Evolutionary conservation across 35 echinoderm and acorn worm genomes (phyloP).

Genomic region (Apostichopus parvimensis): DNA sequence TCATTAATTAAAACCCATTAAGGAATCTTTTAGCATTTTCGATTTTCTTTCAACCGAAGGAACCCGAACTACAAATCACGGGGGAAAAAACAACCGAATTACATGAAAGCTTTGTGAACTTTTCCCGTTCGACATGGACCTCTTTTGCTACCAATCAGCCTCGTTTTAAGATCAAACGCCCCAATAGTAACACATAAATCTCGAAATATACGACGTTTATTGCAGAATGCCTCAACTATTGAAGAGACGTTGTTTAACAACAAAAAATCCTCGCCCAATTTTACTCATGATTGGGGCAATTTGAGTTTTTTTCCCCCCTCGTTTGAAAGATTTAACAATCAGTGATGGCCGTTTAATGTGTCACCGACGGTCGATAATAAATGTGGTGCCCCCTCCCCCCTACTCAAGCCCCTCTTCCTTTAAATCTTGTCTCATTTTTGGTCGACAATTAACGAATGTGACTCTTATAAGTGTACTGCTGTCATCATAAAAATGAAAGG

Average conservation of each 20-base stretch:
- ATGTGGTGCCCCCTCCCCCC: background rate
- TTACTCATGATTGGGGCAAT: constrained; percentile 13
- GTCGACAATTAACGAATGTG: background rate
- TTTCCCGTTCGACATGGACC: background rate
- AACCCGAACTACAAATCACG: background rate
- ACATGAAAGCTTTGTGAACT: background rate
- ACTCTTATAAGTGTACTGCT: background rate
- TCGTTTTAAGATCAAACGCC: constrained; percentile 11
- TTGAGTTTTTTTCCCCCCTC: background rate
- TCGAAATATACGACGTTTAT: background rate
- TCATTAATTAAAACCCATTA: too few species aligned
- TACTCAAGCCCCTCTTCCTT: background rate
- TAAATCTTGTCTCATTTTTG: too few species aligned
- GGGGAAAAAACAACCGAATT: constrained; percentile 1
- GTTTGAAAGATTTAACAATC: constrained; percentile 1
- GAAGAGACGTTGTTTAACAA: constrained; percentile 13
- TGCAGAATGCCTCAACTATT: background rate
- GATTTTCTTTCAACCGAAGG: too few species aligned
- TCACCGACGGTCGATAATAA: background rate
- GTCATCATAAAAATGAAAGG: background rate
- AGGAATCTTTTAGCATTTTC: too few species aligned
- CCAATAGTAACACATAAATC: background rate
- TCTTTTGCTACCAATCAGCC: constrained; percentile 2
- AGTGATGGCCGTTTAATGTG: constrained; percentile 15
- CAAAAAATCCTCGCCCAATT: background rate